A percentile compares a stretch with the other conserved stretches of the same genome.
Evolutionary conservation across 2,888 invertebrate genomes (phyloP).

Genomic region (Frankliniella intonsa): DNA sequence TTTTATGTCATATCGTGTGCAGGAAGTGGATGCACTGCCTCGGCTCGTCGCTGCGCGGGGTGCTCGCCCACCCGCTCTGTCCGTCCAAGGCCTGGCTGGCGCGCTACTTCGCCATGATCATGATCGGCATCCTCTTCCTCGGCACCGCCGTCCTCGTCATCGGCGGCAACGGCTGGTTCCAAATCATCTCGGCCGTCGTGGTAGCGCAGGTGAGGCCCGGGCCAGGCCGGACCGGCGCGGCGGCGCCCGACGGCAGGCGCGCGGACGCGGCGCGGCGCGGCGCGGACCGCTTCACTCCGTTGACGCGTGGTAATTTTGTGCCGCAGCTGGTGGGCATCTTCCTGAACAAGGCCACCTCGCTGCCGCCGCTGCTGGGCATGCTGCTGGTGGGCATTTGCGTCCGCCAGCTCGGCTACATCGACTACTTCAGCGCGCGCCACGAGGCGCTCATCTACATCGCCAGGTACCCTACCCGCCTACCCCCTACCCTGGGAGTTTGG

Average conservation of each 20-base stretch:
- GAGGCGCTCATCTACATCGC: constrained; percentile 17
- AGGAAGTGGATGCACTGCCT: neutral
- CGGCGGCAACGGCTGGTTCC: constrained; percentile 10
- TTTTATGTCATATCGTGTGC: neutral
- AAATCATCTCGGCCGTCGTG: neutral
- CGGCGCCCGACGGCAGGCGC: no score
- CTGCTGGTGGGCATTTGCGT: neutral
- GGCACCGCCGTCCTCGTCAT: neutral
- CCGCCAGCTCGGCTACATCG: constrained; percentile 18
- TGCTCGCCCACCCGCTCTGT: neutral
- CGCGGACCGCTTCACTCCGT: neutral
- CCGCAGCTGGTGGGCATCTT: constrained; percentile 7
- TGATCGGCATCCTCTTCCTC: neutral
- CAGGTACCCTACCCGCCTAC: neutral
- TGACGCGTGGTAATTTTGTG: neutral
- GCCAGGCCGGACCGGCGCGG: neutral
- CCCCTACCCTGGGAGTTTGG: no score
- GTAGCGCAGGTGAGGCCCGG: neutral
- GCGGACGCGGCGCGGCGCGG: no score
- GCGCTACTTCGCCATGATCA: neutral
- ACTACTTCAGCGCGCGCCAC: neutral
- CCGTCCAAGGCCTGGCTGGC: neutral
- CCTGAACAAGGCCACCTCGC: neutral
- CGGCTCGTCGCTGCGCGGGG: neutral
- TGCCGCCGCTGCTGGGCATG: constrained; percentile 20